These are phyloP conservation scores for Capromys pilorides DNA, from an alignment of 2,797 vertebrate species.

Conservation along the genomic window DNA sequence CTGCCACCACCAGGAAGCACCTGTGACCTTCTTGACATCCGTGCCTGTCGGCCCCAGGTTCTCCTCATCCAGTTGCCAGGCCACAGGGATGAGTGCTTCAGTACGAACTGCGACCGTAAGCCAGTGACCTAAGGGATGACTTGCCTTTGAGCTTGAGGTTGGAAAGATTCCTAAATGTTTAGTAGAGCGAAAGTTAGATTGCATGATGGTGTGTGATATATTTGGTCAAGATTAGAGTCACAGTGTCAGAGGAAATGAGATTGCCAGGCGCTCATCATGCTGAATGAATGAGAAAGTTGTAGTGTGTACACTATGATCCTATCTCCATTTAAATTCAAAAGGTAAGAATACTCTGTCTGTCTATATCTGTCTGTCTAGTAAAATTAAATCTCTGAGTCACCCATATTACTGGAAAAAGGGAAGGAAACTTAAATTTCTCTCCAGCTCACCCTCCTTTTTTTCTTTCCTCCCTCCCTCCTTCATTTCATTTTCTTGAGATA, in stretches of 20 bases:
- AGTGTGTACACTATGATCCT: neutral
- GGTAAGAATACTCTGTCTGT: neutral
- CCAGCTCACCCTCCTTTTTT: neutral
- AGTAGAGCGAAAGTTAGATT: neutral
- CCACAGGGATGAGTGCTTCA: neutral
- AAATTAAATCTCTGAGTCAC: neutral
- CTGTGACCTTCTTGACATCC: neutral
- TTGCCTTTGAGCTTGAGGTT: neutral
- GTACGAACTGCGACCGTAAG: neutral
- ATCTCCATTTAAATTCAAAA: neutral
- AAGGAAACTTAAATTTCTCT: neutral
- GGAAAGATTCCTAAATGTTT: neutral
- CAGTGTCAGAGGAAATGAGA: neutral
- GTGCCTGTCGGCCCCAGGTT: neutral
- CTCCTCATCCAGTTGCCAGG: neutral
- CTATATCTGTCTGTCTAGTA: neutral
- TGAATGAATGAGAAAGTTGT: neutral
- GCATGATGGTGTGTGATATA: neutral
- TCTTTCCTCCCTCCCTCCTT: neutral
- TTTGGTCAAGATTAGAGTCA: neutral
- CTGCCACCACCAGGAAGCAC: accelerated
- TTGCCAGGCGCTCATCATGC: neutral
- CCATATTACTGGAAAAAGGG: neutral
- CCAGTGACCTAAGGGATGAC: neutral
- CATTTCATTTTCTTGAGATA: neutral